Base-by-base conservation (phyloP, 1,140 invertebrate species). In the Habropoda laboriosa region DNA sequence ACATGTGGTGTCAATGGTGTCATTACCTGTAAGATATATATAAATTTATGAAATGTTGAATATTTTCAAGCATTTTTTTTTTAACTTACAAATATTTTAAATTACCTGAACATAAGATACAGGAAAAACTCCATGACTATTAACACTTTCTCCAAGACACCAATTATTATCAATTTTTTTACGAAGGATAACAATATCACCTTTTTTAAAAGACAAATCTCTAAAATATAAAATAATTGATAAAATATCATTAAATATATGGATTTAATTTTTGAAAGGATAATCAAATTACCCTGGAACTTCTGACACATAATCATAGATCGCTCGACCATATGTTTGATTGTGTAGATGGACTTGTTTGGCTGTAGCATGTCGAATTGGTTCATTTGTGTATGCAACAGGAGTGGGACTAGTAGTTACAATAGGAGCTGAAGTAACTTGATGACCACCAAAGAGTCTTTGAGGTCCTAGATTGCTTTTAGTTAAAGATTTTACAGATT, bases 161-260 rank as follows among this genome's bases (percentile, higher is more conserved):
- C 98, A 99, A 92, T 98, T 97, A 66, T 95, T 95, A 91, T 98
- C 98, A 60, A 98, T 95, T 91, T 97, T 96, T 89, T 97, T 97
- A 71, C 95, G 94, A 3, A 98, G 93, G 2, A 96, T 92, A 70
- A 98, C 96, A 49, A 97, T 94, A 84, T 98, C 98, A 21, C 97
- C 97, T 89, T 98, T 97, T 92, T 97, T 98, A 92, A 99, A 98
- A 77, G 95, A 96, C 55, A 98, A 94, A 93, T 98, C 97, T 30
- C 96, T 98, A 88, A 94, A 94, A 92, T 84, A 86, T 83, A 30
- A 84, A 83, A 83, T 53, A 24, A n/a, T 3, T 1, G 21, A 24
- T 51, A 47, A 42, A 70, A 53, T 60, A 73, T 67, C 53, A 51
- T 32, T 51, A 32, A 8, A 68, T 18, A 13, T 75, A 49, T 6